phyloP scores from a whole-genome alignment of 2,113 vertebrate species.

The rabbit (Oryctolagus cuniculus) region mOryCun1.1 NC_091443.1:68467501-68468000 shows the following conservation, averaged over 20 bases:
- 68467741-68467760: neutral
- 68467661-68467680: neutral
- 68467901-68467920: neutral
- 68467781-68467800: neutral
- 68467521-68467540: neutral
- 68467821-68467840: neutral
- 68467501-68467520: neutral
- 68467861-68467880: neutral
- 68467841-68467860: neutral
- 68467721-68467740: neutral
- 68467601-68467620: neutral
- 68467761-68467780: neutral
- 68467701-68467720: neutral
- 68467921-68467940: neutral
- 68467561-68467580: too few relatives aligned
- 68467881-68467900: neutral
- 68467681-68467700: neutral
- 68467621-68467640: neutral
- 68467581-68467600: neutral
- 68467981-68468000: neutral
- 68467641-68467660: neutral
- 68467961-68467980: neutral
- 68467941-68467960: neutral
- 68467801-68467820: neutral
- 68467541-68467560: neutral